Base-by-base conservation (phyloP, 1,140 invertebrate genomes). In the Trypoxylus dichotomus region DNA sequence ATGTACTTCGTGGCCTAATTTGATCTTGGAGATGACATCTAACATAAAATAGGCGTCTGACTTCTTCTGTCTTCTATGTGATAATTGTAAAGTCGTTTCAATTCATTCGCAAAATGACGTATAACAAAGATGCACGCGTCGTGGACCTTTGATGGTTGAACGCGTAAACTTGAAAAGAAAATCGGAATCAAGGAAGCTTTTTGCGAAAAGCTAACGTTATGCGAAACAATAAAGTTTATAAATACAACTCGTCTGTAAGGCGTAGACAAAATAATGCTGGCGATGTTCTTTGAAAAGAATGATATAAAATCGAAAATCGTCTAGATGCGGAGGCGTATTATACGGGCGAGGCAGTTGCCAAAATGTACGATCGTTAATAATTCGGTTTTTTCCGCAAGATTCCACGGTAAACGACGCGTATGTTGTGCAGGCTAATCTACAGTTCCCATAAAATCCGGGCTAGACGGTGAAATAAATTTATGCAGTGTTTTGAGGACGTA, bases 241-340 rank as follows among this genome's bases (percentile, higher is more conserved):
- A 54, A 54, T 54, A 54, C 15, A 15, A n/a, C 19, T 19, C 47
- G 47, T 54, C 47, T 54, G 47, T 54, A 19, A 3, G 15, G 47
- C 47, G 13, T 54, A 54, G 47, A 54, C 47, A 54, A 54, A 54
- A 54, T 54, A 54, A 54, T 43, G 8, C 7, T 43, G 15, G 10
- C 42, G 7, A 43, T 43, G 10, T 19, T 54, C 19, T 54, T 19
- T 32, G 32, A 32, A 54, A 54, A 54, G 15, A 54, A n/a, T 15
- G 47, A 54, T 54, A 54, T 54, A 54, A 54, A 54, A 54, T 54
- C 47, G 47, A 54, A 54, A 54, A 54, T n/a, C 19, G 47, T 54
- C 47, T 54, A 10, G 15, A 15, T 1, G 47, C 47, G 47, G 19
- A 15, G 47, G 47, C 47, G 15, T 54, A 54, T 54, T 54, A 19